These are phyloP conservation scores for Sprattus sprattus DNA, from an alignment of 2,113 vertebrate species.

Conservation along the genomic window DNA sequence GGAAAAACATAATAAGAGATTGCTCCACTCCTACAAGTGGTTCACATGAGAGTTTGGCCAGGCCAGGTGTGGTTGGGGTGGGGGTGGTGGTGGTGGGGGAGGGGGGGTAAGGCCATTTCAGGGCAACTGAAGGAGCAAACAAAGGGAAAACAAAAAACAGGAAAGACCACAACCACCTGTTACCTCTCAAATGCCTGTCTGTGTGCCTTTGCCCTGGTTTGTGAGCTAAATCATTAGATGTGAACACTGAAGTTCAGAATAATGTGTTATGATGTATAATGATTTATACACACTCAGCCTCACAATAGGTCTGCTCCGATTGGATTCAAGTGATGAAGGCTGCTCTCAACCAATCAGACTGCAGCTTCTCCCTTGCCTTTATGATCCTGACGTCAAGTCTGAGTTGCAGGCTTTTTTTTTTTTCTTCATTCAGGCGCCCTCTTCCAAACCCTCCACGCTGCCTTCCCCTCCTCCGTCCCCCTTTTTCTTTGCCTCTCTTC, in stretches of 20 bases:
- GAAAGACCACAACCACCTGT: constrained; percentile 6
- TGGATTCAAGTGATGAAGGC: background rate
- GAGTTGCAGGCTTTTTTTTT: constrained; percentile 28
- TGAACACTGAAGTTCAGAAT: background rate
- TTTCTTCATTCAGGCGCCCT: constrained; percentile 30
- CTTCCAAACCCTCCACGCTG: constrained; percentile 21
- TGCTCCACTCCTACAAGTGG: background rate
- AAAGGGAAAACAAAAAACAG: background rate
- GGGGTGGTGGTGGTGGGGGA: background rate
- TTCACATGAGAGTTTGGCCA: background rate
- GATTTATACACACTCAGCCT: background rate
- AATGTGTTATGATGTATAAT: background rate
- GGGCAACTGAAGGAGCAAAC: background rate
- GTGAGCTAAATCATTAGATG: background rate
- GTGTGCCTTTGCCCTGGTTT: background rate
- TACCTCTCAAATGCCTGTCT: background rate
- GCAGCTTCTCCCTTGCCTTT: constrained; percentile 14
- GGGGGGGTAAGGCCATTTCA: background rate
- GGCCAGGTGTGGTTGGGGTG: background rate
- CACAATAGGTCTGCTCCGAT: background rate
- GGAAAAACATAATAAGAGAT: background rate
- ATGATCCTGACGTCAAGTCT: constrained; percentile 50
- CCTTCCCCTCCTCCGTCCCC: constrained; percentile 27
- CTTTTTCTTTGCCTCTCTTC: constrained; percentile 34
- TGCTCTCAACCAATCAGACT: constrained; percentile 11